Evolutionary conservation across 2,113 vertebrate genomes (phyloP).

Genomic region (Notechis scutatus): DNA sequence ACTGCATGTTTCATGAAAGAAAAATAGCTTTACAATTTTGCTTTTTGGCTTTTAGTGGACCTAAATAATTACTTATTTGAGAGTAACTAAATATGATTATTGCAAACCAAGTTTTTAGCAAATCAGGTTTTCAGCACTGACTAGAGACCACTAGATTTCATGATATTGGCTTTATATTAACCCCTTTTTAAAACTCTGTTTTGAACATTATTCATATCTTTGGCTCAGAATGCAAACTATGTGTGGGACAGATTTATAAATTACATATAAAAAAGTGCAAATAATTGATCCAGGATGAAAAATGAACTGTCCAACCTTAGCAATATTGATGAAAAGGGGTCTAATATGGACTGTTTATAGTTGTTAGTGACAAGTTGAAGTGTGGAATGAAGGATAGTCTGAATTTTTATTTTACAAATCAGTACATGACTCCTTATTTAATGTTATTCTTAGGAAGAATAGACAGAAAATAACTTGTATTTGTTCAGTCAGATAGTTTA

Average conservation of each 20-base stretch:
- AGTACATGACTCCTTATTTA: conserved; percentile 3
- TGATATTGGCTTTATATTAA: neutral
- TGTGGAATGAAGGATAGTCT: neutral
- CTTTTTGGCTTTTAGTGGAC: neutral
- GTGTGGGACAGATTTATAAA: neutral
- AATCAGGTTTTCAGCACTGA: neutral
- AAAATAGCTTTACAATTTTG: neutral
- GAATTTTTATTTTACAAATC: neutral
- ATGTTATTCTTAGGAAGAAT: neutral
- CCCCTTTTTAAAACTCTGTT: neutral
- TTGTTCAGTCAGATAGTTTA: conserved; percentile 38
- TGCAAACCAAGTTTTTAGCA: neutral
- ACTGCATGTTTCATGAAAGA: neutral
- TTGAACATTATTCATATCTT: neutral
- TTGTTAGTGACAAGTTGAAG: neutral
- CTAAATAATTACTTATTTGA: neutral
- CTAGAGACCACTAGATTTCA: neutral
- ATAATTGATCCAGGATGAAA: neutral
- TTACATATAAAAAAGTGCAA: neutral
- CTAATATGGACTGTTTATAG: neutral
- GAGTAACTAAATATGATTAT: neutral
- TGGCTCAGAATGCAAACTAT: neutral
- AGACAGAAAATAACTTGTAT: conserved; percentile 12
- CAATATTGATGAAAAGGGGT: neutral
- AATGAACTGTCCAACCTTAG: neutral